Evolutionary conservation across 2,113 vertebrate genomes (phyloP).

Genomic region (Anarhynchus alexandrinus): DNA sequence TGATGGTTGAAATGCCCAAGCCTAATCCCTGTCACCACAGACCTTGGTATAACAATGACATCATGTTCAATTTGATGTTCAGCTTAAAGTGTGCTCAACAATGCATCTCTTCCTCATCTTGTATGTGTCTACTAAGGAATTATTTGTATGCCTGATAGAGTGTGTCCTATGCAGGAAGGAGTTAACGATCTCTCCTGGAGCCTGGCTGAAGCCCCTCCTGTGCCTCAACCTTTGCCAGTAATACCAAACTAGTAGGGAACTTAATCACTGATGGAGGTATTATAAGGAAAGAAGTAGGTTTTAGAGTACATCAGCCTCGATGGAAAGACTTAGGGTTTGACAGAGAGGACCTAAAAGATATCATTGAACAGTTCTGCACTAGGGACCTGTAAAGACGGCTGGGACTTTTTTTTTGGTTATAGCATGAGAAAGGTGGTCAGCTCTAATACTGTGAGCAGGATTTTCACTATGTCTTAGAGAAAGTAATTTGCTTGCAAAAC

Average conservation of each 20-base stretch:
- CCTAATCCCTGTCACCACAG: background rate
- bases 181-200: background rate
- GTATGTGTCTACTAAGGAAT: background rate
- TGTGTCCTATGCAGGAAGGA: background rate
- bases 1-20: background rate
- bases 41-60: background rate
- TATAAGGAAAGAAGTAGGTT: background rate
- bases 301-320: background rate
- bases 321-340: background rate
- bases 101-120: background rate
- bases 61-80: background rate
- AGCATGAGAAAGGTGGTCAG: background rate
- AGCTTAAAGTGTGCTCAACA: background rate
- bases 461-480: background rate
- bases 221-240: constrained; percentile 18
- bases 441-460: background rate
- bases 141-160: background rate
- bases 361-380: background rate
- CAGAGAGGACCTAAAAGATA: background rate
- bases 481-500: background rate
- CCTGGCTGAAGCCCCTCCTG: background rate
- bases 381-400: background rate
- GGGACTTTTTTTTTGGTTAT: background rate
- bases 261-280: background rate
- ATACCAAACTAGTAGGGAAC: background rate